Conservation (phyloP, 2,797 vertebrate species). For the Babyrousa celebensis region DNA sequence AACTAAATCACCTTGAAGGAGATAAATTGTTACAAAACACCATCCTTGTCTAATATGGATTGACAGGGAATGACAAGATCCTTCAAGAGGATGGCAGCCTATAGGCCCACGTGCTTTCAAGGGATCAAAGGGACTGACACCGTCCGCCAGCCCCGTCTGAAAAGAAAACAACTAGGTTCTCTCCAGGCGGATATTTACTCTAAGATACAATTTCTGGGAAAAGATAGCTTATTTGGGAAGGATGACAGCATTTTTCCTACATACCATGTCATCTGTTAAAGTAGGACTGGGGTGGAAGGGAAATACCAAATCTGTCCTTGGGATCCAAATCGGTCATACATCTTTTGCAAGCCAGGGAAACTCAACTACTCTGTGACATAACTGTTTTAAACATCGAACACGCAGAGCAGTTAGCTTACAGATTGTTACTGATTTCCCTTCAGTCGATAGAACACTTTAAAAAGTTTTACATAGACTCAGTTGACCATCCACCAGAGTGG, state of each 20-base stretch:
- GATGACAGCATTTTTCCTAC: conserved; percentile 20
- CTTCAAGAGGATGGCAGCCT: conserved; percentile 60
- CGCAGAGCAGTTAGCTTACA: conserved; percentile 60
- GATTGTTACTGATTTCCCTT: conserved; percentile 74
- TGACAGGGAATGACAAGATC: conserved; percentile 71
- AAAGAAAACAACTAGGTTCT: conserved; percentile 59
- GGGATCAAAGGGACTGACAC: conserved; percentile 44
- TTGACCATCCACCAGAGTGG: background rate
- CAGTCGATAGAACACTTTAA: background rate
- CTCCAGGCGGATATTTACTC: conserved; percentile 66
- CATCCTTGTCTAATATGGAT: conserved; percentile 71
- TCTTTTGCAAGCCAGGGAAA: conserved; percentile 59
- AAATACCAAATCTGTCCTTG: conserved; percentile 19
- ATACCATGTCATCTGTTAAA: conserved; percentile 35
- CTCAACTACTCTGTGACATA: background rate
- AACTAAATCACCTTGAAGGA: conserved; percentile 86
- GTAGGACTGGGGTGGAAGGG: background rate
- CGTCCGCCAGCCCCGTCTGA: conserved; percentile 35
- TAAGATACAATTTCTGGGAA: conserved; percentile 77
- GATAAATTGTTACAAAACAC: conserved; percentile 77
- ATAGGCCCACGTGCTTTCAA: background rate
- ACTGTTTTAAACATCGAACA: background rate
- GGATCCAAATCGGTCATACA: conserved; percentile 34
- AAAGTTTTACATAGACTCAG: background rate
- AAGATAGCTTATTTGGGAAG: conserved; percentile 60